Evolutionary conservation across 2,113 vertebrate genomes (phyloP).

Genomic region (Mormoops blainvillei): DNA sequence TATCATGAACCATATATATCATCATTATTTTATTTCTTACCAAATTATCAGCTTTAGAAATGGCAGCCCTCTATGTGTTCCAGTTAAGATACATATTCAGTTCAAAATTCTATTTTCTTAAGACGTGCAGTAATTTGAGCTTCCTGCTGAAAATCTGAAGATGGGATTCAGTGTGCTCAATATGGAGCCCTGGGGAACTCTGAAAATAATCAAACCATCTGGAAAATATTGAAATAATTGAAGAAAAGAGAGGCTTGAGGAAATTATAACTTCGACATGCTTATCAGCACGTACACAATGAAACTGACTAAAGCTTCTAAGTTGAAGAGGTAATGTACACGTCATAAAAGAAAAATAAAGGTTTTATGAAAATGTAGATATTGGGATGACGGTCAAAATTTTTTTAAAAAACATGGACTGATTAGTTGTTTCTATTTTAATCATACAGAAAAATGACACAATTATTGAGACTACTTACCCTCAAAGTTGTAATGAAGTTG

Average conservation of each 20-base stretch:
- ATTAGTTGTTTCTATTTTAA: not conserved
- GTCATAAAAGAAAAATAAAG: not conserved
- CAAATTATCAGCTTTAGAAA: not conserved
- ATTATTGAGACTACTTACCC: not conserved
- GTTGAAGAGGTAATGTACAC: not conserved
- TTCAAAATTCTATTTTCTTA: not conserved
- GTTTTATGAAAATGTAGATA: not conserved
- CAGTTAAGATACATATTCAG: conserved; percentile 25
- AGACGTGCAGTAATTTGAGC: not conserved
- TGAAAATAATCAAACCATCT: conserved; percentile 61
- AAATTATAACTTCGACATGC: not conserved
- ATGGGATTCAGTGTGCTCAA: conserved; percentile 62
- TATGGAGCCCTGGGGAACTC: conserved; percentile 50
- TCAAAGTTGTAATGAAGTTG: not conserved
- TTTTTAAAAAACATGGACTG: not conserved
- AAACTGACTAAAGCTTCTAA: not conserved
- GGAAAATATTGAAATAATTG: conserved; percentile 60
- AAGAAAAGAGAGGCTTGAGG: not conserved
- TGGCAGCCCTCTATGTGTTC: not conserved
- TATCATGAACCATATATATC: not conserved
- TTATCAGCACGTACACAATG: not conserved
- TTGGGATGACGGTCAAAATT: not conserved
- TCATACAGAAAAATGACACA: not conserved
- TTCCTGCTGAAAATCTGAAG: conserved; percentile 52
- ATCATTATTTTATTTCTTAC: not conserved